Percentiles rank a stretch among this genome's conserved stretches.
Evolutionary conservation across 2,888 invertebrate species (phyloP).

Genomic region (Ariolimax columbianus): DNA sequence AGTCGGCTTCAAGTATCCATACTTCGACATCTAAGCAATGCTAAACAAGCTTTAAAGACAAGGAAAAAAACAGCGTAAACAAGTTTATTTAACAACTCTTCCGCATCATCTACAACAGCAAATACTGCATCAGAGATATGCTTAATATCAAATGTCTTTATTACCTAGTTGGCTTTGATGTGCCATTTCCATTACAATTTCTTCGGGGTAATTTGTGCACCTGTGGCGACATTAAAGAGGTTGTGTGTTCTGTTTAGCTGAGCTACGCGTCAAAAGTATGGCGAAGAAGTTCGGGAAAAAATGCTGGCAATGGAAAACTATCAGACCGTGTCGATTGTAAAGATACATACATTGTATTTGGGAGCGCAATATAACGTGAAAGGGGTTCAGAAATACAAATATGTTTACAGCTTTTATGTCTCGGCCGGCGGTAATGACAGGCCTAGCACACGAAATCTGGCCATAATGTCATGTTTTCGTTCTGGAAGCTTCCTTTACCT

Average conservation of each 20-base stretch:
- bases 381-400: not conserved
- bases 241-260: not conserved
- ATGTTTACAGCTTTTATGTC: not conserved
- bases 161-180: not conserved
- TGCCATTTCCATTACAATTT: not conserved
- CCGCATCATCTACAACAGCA: not conserved
- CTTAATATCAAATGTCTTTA: conserved; percentile 14
- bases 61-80: not conserved
- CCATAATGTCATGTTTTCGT: not conserved
- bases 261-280: no score
- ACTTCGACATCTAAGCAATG: not conserved
- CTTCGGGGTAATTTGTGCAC: not conserved
- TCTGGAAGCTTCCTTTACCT: not conserved
- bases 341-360: not conserved
- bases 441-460: not conserved
- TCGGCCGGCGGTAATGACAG: not conserved
- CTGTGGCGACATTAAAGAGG: not conserved
- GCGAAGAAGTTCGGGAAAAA: not conserved
- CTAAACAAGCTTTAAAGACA: not conserved
- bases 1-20: no score
- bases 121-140: not conserved
- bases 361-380: not conserved
- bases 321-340: conserved; percentile 14
- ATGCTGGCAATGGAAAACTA: not conserved
- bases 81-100: not conserved